Evolutionary conservation across 1,140 invertebrate species (phyloP).

Genomic region (Pogonus chalceus): DNA sequence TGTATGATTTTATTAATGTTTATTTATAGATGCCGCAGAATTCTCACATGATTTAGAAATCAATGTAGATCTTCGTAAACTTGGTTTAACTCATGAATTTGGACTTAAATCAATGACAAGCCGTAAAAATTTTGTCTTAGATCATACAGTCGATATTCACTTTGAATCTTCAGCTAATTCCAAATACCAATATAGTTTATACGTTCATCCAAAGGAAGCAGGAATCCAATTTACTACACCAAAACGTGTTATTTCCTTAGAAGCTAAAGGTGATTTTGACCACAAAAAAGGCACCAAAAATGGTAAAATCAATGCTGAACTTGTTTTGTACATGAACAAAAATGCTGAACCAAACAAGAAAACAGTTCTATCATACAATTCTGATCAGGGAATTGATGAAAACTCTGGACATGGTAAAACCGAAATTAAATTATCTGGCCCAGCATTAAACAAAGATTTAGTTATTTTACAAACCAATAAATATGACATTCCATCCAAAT

Average conservation of each 20-base stretch:
- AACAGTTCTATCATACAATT: slow-evolving; percentile 38
- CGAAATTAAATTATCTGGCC: slow-evolving; percentile 52
- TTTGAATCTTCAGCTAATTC: slow-evolving; percentile 52
- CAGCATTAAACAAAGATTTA: slow-evolving; percentile 50
- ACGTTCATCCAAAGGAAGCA: slow-evolving; percentile 46
- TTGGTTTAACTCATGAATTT: slow-evolving; percentile 59
- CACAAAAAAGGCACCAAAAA: slow-evolving; percentile 14
- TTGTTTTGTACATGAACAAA: slow-evolving; percentile 57
- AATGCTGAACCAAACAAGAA: slow-evolving; percentile 55
- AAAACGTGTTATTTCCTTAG: slow-evolving; percentile 49
- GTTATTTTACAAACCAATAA: slow-evolving; percentile 38
- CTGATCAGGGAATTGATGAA: slow-evolving; percentile 39
- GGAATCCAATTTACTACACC: slow-evolving; percentile 51
- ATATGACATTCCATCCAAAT: slow-evolving; percentile 31
- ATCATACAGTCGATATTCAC: slow-evolving; percentile 57
- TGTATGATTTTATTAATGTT: background rate
- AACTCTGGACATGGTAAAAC: slow-evolving; percentile 39
- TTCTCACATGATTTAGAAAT: slow-evolving; percentile 45
- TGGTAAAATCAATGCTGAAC: slow-evolving; percentile 37
- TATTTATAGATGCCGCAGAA: slow-evolving; percentile 23
- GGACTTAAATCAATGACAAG: slow-evolving; percentile 52
- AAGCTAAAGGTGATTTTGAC: slow-evolving; percentile 32
- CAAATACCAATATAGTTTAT: slow-evolving; percentile 57
- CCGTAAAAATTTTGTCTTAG: slow-evolving; percentile 43
- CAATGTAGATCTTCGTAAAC: slow-evolving; percentile 54